A percentile compares a stretch with the other conserved stretches of the same genome.
Conservation (phyloP, 2,888 invertebrate genomes). For the Osmoderma eremita region DNA sequence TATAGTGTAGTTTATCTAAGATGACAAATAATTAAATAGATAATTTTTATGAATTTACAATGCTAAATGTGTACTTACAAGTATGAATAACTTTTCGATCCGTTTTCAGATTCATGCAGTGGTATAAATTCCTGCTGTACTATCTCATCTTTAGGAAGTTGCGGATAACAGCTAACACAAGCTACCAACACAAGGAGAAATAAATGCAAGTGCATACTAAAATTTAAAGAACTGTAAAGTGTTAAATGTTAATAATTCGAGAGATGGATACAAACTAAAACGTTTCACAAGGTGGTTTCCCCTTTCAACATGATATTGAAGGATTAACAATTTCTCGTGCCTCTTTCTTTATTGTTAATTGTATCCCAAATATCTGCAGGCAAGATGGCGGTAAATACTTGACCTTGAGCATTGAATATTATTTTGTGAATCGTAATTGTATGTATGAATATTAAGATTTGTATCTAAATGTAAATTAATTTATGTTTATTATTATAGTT, state of each 20-base stretch:
- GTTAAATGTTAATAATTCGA: slow-evolving; percentile 4
- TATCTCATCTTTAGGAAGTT: slow-evolving; percentile 1
- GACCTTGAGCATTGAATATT: slow-evolving; percentile 17
- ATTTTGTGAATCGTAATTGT: too few relatives aligned
- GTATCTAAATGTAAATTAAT: too few relatives aligned
- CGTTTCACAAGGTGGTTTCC: slow-evolving; percentile 8
- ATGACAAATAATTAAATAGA: too few relatives aligned
- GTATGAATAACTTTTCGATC: slow-evolving; percentile 14
- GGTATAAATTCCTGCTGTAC: slow-evolving; percentile 14
- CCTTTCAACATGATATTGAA: slow-evolving; percentile 4
- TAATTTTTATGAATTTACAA: too few relatives aligned
- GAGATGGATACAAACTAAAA: slow-evolving; percentile 12
- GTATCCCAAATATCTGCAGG: not conserved
- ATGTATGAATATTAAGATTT: too few relatives aligned
- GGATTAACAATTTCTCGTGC: slow-evolving; percentile 16
- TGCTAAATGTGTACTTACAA: slow-evolving; percentile 4
- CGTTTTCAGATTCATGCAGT: not conserved
- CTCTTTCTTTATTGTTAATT: slow-evolving; percentile 21
- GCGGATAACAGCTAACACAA: slow-evolving; percentile 15
- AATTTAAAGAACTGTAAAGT: too few relatives aligned
- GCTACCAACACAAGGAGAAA: not conserved
- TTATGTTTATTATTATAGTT: too few relatives aligned
- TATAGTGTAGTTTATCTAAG: too few relatives aligned
- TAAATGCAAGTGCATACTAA: not conserved
- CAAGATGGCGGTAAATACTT: not conserved